phyloP scores from a whole-genome alignment of 2,888 invertebrate species.

The Cataglyphis altisquamis region DNA sequence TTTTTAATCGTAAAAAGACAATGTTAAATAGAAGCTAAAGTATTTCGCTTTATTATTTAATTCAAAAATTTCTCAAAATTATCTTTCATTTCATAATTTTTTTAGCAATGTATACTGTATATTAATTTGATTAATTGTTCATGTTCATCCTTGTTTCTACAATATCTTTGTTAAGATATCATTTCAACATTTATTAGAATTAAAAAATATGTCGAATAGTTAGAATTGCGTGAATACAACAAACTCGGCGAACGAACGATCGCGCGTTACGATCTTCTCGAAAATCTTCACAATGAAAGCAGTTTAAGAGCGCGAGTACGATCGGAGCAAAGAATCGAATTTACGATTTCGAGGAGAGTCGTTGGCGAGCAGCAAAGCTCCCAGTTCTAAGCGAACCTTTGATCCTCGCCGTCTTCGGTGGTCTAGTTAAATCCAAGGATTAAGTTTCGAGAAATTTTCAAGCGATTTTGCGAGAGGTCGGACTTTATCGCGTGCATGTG shows the following conservation, averaged over 20 bases:
- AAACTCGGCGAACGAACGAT: conserved; percentile 18
- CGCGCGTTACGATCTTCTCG: neutral
- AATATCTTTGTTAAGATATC: neutral
- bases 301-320: conserved; percentile 28
- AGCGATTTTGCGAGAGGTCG: conserved; percentile 45
- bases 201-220: neutral
- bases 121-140: neutral
- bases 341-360: conserved; percentile 50
- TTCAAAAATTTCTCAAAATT: neutral
- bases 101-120: neutral
- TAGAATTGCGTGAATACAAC: conserved; percentile 3
- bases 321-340: conserved; percentile 43
- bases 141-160: neutral
- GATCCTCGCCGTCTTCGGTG: conserved; percentile 44
- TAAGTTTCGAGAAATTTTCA: conserved; percentile 54
- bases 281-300: neutral
- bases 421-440: conserved; percentile 47
- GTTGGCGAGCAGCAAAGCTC: conserved; percentile 7
- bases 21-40: neutral
- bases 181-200: neutral
- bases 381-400: conserved; percentile 9
- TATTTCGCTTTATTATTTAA: neutral
- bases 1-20: neutral
- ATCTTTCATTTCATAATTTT: neutral
- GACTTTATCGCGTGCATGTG: conserved; percentile 39